Evolutionary conservation across 2,113 vertebrate species (phyloP).

Genomic region (Hyaena hyaena): DNA sequence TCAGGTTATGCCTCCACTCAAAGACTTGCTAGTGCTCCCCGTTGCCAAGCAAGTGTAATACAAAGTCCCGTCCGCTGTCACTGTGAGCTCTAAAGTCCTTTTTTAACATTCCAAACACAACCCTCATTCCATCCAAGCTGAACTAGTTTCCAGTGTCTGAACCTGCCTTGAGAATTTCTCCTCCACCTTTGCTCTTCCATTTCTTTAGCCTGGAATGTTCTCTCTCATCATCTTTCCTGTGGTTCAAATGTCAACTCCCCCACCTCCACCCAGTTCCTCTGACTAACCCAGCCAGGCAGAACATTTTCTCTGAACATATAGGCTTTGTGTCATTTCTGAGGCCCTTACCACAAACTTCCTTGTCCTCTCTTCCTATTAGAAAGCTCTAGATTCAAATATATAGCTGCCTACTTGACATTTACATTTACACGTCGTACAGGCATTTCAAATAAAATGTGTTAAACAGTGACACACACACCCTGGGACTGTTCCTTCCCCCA

Average conservation of each 20-base stretch:
- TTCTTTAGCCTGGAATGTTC: constrained; percentile 31
- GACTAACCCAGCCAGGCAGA: neutral
- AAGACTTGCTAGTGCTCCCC: neutral
- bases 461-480: neutral
- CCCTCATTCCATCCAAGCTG: neutral
- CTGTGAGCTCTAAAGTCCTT: neutral
- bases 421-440: constrained; percentile 2
- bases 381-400: constrained; percentile 45
- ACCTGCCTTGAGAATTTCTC: neutral
- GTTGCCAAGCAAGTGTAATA: neutral
- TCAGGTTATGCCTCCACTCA: neutral
- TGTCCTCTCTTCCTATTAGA: constrained; percentile 25
- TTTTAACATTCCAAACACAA: neutral
- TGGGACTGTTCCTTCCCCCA: neutral
- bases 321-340: neutral
- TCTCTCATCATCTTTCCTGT: constrained; percentile 35
- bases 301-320: constrained; percentile 31
- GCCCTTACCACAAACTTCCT: constrained; percentile 7
- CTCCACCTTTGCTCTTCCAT: neutral
- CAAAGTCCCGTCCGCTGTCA: neutral
- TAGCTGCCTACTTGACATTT: constrained; percentile 37
- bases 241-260: neutral
- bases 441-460: constrained; percentile 58
- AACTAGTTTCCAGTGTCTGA: constrained; percentile 19
- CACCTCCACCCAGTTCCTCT: neutral